These are phyloP conservation scores for Pheosia tremula DNA, from an alignment of 2,888 invertebrate genomes.

Conservation along the genomic window DNA sequence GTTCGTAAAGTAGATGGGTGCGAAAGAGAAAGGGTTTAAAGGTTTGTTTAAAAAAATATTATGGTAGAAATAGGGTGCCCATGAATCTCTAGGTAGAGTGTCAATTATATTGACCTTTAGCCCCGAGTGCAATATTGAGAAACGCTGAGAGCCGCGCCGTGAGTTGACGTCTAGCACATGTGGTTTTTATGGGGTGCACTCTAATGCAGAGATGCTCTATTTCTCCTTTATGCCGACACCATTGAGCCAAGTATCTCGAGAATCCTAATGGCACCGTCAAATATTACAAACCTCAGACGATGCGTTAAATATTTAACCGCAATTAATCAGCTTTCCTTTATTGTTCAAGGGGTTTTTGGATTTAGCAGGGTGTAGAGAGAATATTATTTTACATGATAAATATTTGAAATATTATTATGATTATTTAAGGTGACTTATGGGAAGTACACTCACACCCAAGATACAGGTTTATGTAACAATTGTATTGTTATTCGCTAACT, in stretches of 20 bases:
- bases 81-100: background rate
- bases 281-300: background rate
- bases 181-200: constrained; percentile 80
- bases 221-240: constrained; percentile 53
- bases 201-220: constrained; percentile 67
- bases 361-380: too few species aligned
- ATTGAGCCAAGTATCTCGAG: constrained; percentile 57
- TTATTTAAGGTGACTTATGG: too few species aligned
- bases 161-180: constrained; percentile 71
- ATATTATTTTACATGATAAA: too few species aligned
- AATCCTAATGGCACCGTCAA: constrained; percentile 30
- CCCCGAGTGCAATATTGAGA: constrained; percentile 46
- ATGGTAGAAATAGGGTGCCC: too few species aligned
- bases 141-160: constrained; percentile 44
- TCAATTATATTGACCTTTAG: constrained; percentile 7
- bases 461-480: too few species aligned
- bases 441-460: too few species aligned
- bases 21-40: too few species aligned
- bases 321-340: constrained; percentile 9
- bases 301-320: constrained; percentile 14
- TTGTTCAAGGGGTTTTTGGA: constrained; percentile 3
- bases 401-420: too few species aligned
- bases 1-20: too few species aligned
- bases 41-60: too few species aligned
- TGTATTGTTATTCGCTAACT: too few species aligned